Evolutionary conservation across 2,113 vertebrate species (phyloP).

Genomic region (Pachycephala philippinensis): DNA sequence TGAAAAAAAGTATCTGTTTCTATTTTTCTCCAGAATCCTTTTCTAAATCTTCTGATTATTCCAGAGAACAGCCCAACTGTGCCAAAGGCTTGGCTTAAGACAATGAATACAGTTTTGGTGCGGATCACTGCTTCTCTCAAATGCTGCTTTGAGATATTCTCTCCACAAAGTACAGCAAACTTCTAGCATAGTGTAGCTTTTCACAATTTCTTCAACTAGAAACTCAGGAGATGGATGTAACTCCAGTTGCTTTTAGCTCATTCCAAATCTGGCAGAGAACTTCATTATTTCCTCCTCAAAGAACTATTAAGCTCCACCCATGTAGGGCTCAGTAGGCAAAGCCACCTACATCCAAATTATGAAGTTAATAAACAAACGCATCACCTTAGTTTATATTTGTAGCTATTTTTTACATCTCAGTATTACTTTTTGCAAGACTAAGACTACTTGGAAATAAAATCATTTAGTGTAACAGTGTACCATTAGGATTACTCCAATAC

Average conservation of each 20-base stretch:
- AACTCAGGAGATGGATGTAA: not conserved
- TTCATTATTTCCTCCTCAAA: not conserved
- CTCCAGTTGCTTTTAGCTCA: not conserved
- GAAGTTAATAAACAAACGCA: not conserved
- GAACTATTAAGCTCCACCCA: not conserved
- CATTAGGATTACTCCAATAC: not conserved
- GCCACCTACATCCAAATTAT: not conserved
- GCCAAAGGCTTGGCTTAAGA: not conserved
- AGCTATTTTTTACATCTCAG: not conserved
- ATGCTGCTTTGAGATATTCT: not conserved
- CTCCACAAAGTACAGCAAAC: not conserved
- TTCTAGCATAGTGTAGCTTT: not conserved
- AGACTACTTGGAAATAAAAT: not conserved
- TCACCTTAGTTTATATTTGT: not conserved
- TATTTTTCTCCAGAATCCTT: not conserved
- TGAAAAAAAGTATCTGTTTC: not conserved
- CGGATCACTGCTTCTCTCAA: not conserved
- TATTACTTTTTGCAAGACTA: not conserved
- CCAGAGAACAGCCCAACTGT: not conserved
- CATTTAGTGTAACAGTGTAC: not conserved
- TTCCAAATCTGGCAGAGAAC: not conserved
- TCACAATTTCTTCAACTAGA: not conserved
- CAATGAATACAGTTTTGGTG: not conserved
- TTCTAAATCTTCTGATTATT: not conserved
- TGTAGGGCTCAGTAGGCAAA: not conserved